Percentiles rank a stretch among this genome's conserved stretches.
Evolutionary conservation across 2,888 invertebrate species (phyloP).

Genomic region (Dyspetes luteomarginatus): DNA sequence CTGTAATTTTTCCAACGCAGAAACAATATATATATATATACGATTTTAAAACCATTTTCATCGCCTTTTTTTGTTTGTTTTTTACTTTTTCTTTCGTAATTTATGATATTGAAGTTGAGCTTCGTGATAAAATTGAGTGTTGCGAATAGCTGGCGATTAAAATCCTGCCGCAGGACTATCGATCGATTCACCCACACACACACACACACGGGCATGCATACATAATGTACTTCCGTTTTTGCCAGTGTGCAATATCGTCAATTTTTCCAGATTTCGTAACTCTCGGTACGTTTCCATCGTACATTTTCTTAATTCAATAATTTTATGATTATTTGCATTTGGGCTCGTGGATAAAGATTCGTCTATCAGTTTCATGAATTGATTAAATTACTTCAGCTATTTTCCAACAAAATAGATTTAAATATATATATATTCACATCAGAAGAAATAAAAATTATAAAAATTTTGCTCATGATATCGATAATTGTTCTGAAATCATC

Average conservation of each 20-base stretch:
- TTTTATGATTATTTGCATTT: background rate
- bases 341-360: background rate
- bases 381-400: background rate
- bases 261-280: conserved; percentile 25
- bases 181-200: conserved; percentile 38
- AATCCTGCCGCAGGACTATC: conserved; percentile 61
- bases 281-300: background rate
- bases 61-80: background rate
- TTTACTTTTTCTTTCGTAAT: conserved; percentile 7
- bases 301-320: conserved; percentile 1
- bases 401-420: background rate
- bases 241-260: background rate
- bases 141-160: conserved; percentile 31
- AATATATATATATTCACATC: no score
- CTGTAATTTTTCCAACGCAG: conserved; percentile 66
- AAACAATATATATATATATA: conserved; percentile 62
- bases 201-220: no score
- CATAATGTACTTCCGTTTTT: background rate
- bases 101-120: background rate
- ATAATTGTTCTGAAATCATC: no score
- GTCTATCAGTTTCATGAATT: background rate
- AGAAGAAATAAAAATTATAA: no score
- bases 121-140: background rate
- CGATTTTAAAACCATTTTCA: conserved; percentile 43
- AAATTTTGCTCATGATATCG: no score